These are phyloP conservation scores for Pegoplata infirma DNA, from an alignment of 2,888 invertebrate genomes.

Conservation along the genomic window DNA sequence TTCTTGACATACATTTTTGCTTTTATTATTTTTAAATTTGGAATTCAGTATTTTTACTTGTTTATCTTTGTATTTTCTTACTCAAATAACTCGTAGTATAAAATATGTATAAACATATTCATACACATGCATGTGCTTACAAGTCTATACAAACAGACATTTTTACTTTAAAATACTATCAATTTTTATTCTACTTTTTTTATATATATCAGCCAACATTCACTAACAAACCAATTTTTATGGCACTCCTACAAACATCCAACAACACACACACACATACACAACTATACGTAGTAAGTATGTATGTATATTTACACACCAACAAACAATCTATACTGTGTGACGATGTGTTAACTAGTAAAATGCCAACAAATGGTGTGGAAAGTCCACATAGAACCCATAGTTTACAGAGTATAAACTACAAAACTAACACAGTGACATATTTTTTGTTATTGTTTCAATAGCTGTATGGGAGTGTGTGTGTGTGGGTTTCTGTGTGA, in stretches of 20 bases:
- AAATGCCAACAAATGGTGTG: constrained; percentile 76
- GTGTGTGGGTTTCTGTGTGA: background rate
- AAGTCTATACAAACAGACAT: background rate
- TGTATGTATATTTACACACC: too few species aligned
- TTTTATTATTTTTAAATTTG: too few species aligned
- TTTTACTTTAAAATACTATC: constrained; percentile 22
- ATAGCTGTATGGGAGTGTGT: too few species aligned
- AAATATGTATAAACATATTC: background rate
- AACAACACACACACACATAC: background rate
- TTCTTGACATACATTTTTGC: too few species aligned
- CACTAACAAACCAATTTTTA: constrained; percentile 48
- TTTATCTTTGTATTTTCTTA: background rate
- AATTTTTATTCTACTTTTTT: constrained; percentile 30
- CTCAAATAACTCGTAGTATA: background rate
- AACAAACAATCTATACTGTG: constrained; percentile 65
- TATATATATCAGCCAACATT: constrained; percentile 24
- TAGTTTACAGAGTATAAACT: background rate
- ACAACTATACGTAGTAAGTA: too few species aligned
- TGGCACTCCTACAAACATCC: background rate
- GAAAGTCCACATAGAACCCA: constrained; percentile 66
- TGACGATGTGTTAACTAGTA: constrained; percentile 75
- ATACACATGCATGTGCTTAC: background rate
- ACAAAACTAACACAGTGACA: constrained; percentile 19
- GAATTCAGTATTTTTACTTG: too few species aligned
- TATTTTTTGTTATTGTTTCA: constrained; percentile 18